Conservation (phyloP, 2,888 invertebrate species). For the Psococerastis gibbosa region DNA sequence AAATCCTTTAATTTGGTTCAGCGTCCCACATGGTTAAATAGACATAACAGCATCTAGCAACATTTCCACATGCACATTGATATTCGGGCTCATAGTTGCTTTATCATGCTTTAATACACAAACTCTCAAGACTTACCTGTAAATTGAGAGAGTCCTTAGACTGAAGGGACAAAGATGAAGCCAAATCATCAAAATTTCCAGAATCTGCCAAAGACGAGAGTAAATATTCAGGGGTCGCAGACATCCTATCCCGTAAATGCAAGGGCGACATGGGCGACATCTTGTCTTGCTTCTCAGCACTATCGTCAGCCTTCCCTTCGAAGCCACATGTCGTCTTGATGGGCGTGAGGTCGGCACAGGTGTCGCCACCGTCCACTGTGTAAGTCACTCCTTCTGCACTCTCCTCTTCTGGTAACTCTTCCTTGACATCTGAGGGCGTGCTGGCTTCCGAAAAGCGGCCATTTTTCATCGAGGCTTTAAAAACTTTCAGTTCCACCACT, state of each 20-base stretch:
- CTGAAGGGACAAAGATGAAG: slow-evolving; percentile 47
- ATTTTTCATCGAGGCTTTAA: slow-evolving; percentile 59
- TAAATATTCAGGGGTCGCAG: slow-evolving; percentile 31
- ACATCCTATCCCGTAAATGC: neutral
- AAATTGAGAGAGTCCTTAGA: slow-evolving; percentile 49
- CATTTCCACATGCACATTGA: too few species aligned
- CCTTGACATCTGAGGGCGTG: slow-evolving; percentile 53
- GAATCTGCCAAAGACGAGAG: slow-evolving; percentile 67
- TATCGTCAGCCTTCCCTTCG: slow-evolving; percentile 1
- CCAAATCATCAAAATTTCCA: slow-evolving; percentile 69
- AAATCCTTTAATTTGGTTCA: too few species aligned
- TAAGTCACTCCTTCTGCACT: slow-evolving; percentile 32
- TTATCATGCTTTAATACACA: slow-evolving; percentile 10
- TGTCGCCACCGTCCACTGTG: slow-evolving; percentile 25
- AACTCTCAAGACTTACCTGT: slow-evolving; percentile 18
- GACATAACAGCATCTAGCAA: too few species aligned
- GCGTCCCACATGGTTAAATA: too few species aligned
- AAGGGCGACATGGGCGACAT: neutral
- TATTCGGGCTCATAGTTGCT: slow-evolving; percentile 13
- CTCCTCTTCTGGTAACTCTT: slow-evolving; percentile 32
- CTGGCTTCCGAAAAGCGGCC: slow-evolving; percentile 63
- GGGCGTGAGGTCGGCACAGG: slow-evolving; percentile 16
- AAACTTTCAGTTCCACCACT: slow-evolving; percentile 59
- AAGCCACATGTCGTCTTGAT: slow-evolving; percentile 22
- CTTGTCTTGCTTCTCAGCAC: neutral